These are phyloP conservation scores for Pteronotus mesoamericanus DNA, from an alignment of 2,797 vertebrate species.

Conservation along the genomic window DNA sequence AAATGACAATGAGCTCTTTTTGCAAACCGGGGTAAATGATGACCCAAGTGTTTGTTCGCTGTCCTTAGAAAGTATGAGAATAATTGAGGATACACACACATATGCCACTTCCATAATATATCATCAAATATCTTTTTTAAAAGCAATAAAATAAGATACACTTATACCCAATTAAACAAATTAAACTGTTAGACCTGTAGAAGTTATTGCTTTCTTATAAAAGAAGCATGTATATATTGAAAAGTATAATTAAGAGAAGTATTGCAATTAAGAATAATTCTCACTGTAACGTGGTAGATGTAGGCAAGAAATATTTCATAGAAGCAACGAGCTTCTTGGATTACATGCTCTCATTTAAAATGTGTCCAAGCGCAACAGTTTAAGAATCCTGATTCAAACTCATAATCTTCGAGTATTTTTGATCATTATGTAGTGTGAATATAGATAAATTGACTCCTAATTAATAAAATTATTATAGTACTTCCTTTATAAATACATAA, in stretches of 20 bases:
- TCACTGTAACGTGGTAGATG: not conserved
- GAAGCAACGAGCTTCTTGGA: not conserved
- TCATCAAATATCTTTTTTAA: not conserved
- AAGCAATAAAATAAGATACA: not conserved
- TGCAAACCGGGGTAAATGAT: not conserved
- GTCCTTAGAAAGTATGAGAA: not conserved
- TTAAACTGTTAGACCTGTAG: rapidly evolving
- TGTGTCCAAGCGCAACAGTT: not conserved
- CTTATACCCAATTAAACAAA: not conserved
- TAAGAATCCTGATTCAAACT: not conserved
- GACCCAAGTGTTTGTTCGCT: not conserved
- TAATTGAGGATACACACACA: not conserved
- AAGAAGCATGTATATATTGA: not conserved
- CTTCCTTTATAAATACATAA: not conserved
- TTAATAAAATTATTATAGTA: not conserved
- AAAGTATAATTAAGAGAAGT: not conserved
- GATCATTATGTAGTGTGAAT: not conserved
- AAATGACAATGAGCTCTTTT: not conserved
- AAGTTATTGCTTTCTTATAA: not conserved
- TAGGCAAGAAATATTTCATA: not conserved
- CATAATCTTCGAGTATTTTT: not conserved
- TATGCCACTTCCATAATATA: not conserved
- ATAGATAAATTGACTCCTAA: not conserved
- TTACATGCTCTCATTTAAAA: not conserved
- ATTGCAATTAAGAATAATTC: not conserved